These are phyloP conservation scores for Perizoma flavofasciatum DNA, from an alignment of 2,888 invertebrate species.

Conservation along the genomic window DNA sequence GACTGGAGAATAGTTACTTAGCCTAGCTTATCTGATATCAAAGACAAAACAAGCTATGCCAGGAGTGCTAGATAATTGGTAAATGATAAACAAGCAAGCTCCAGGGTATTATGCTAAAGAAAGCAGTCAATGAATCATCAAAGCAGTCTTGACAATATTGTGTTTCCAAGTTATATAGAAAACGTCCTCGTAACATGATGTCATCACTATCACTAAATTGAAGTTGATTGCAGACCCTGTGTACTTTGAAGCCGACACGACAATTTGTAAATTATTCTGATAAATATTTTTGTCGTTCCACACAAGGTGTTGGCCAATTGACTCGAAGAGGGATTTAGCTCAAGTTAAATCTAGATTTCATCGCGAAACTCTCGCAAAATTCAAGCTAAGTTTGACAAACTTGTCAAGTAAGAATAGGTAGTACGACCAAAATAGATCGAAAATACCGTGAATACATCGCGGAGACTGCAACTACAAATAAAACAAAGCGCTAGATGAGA, in stretches of 20 bases:
- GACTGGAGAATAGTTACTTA: too few relatives aligned
- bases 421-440: conserved; percentile 30
- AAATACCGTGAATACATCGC: conserved; percentile 21
- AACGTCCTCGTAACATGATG: conserved; percentile 49
- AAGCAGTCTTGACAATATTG: neutral
- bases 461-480: conserved; percentile 30
- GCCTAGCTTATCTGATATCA: too few relatives aligned
- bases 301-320: conserved; percentile 13
- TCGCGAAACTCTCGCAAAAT: conserved; percentile 4
- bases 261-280: conserved; percentile 6
- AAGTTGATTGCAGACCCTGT: conserved; percentile 18
- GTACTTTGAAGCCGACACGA: conserved; percentile 12
- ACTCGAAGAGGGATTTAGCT: neutral
- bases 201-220: conserved; percentile 44
- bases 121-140: conserved; percentile 17
- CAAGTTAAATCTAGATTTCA: conserved; percentile 9
- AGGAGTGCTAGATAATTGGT: conserved; percentile 3
- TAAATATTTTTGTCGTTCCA: neutral
- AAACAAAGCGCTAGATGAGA: conserved; percentile 58
- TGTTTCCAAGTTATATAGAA: conserved; percentile 3
- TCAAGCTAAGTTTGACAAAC: conserved; percentile 15
- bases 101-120: conserved; percentile 2
- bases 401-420: conserved; percentile 26
- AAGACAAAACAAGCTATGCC: neutral
- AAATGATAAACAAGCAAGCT: neutral